Percentiles rank a stretch among this genome's conserved stretches.
Evolutionary conservation across 2,888 invertebrate species (phyloP).

Genomic region (Dioctria rufipes): DNA sequence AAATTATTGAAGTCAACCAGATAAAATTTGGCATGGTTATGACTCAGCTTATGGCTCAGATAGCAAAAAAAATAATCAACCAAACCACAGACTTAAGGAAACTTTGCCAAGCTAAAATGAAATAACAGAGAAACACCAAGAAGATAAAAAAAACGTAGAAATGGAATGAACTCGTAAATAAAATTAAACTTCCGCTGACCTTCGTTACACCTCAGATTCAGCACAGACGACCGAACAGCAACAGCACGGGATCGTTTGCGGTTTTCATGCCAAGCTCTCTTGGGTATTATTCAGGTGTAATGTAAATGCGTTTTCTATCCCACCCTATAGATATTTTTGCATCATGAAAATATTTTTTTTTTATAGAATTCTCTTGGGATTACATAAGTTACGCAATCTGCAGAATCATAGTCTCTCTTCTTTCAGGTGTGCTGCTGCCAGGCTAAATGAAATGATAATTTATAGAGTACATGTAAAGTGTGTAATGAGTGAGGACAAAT

Average conservation of each 20-base stretch:
- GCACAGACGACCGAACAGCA: not conserved
- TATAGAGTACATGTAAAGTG: not conserved
- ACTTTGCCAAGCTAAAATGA: slow-evolving; percentile 23
- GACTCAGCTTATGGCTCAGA: not conserved
- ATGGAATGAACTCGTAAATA: slow-evolving; percentile 36
- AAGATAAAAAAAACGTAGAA: slow-evolving; percentile 39
- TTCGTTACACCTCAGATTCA: slow-evolving; percentile 24
- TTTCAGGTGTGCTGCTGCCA: not conserved
- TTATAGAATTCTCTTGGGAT: slow-evolving; percentile 1
- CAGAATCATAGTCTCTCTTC: not conserved
- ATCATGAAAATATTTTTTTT: slow-evolving; percentile 22
- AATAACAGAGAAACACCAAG: slow-evolving; percentile 10
- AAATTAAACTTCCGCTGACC: slow-evolving; percentile 49
- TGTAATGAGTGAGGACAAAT: not conserved
- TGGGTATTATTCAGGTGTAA: not conserved
- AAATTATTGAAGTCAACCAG: not conserved
- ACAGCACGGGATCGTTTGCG: not conserved
- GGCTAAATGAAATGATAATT: not conserved
- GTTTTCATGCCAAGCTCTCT: not conserved
- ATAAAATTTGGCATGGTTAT: not conserved
- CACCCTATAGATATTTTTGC: slow-evolving; percentile 22
- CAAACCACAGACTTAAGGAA: not conserved
- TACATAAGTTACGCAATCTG: not conserved
- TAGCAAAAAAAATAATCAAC: not conserved
- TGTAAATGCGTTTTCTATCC: not conserved